Evolutionary conservation across 2,797 vertebrate genomes (phyloP).

Genomic region (Leucoraja ocellata): DNA sequence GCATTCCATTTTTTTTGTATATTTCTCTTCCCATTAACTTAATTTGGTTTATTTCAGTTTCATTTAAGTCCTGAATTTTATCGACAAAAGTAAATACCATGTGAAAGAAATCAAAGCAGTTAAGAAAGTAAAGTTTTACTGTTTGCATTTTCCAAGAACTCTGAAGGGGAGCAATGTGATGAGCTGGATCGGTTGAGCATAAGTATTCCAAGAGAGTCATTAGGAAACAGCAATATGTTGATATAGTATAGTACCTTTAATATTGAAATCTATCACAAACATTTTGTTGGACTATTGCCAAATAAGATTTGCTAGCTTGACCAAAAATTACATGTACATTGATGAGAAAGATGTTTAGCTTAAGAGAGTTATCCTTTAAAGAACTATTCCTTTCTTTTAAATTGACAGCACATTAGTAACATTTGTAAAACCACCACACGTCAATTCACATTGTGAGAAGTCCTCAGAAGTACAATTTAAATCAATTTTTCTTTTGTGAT

Average conservation of each 20-base stretch:
- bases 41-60: not conserved
- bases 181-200: not conserved
- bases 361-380: no score
- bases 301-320: no score
- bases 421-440: not conserved
- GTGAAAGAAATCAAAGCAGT: not conserved
- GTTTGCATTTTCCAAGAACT: not conserved
- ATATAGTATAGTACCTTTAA: not conserved
- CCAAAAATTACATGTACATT: no score
- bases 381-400: not conserved
- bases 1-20: no score
- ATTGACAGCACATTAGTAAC: not conserved
- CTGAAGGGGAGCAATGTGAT: not conserved
- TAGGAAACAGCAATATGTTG: not conserved
- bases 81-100: not conserved
- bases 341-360: no score
- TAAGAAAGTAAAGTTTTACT: not conserved
- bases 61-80: not conserved
- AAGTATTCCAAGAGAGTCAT: not conserved
- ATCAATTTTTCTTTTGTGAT: not conserved
- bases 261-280: not conserved
- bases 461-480: not conserved
- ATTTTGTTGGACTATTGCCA: not conserved
- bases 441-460: not conserved
- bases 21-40: no score